Percentiles rank a stretch among this genome's conserved stretches.
phyloP scores from a whole-genome alignment of 1,140 invertebrate species.

The Wiebesia pumilae region DNA sequence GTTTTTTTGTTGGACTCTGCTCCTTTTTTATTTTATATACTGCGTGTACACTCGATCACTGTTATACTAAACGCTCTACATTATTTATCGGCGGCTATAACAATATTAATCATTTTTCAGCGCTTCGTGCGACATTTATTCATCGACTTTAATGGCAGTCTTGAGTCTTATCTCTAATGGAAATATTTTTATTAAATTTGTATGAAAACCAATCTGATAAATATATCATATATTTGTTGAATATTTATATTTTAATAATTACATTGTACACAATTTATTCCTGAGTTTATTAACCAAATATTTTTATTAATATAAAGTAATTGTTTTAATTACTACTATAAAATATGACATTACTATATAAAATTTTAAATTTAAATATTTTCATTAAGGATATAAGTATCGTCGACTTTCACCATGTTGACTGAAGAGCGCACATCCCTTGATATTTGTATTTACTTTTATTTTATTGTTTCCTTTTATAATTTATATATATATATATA shows the following conservation, averaged over 20 bases:
- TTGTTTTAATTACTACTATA: background rate
- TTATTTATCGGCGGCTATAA: conserved; percentile 56
- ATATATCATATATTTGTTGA: background rate
- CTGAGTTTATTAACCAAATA: too few relatives aligned
- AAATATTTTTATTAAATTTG: conserved; percentile 44
- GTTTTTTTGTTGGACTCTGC: conserved; percentile 26
- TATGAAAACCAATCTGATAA: background rate
- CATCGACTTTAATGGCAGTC: conserved; percentile 36
- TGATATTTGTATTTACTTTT: conserved; percentile 12
- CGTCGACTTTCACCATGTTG: background rate
- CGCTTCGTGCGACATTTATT: background rate
- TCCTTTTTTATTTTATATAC: background rate
- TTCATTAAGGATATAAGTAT: background rate
- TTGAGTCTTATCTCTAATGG: conserved; percentile 33
- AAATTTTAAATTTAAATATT: conserved; percentile 35
- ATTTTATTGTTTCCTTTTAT: conserved; percentile 30
- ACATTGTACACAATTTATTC: background rate
- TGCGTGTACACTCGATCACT: conserved; percentile 53
- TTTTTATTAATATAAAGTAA: background rate
- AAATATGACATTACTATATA: background rate
- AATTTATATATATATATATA: conserved; percentile 31
- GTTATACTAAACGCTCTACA: conserved; percentile 56
- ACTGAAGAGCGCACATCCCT: conserved; percentile 1
- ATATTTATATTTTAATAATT: background rate
- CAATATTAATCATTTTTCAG: conserved; percentile 55